These are phyloP conservation scores for Hoplodrina blanda DNA, from an alignment of 2,888 invertebrate species.

Conservation along the genomic window DNA sequence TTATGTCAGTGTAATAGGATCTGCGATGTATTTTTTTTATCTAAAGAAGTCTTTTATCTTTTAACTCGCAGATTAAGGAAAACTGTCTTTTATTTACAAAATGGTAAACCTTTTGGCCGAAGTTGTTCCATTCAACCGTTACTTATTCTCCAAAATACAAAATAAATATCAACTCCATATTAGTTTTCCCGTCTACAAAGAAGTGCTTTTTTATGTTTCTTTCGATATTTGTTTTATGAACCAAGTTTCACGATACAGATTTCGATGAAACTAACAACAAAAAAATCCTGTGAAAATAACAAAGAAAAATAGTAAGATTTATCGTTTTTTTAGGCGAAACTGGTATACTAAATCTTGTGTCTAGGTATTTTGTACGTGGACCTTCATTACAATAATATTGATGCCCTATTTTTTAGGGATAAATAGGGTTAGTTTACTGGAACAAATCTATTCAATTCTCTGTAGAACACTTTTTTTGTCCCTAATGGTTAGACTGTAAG, in stretches of 20 bases:
- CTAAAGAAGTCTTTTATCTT: neutral
- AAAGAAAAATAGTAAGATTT: slow-evolving; percentile 28
- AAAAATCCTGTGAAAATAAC: slow-evolving; percentile 31
- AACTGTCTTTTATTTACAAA: slow-evolving; percentile 5
- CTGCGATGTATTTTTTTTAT: neutral
- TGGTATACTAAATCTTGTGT: slow-evolving; percentile 24
- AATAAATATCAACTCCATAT: slow-evolving; percentile 20
- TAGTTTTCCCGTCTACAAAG: slow-evolving; percentile 14
- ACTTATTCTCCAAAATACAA: slow-evolving; percentile 11
- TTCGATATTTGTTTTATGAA: slow-evolving; percentile 33
- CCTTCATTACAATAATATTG: slow-evolving; percentile 23
- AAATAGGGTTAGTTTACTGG: neutral
- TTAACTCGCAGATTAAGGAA: neutral
- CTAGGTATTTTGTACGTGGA: slow-evolving; percentile 24
- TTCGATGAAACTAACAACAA: slow-evolving; percentile 18
- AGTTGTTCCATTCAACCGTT: neutral
- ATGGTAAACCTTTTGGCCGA: neutral
- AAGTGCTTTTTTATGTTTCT: slow-evolving; percentile 34
- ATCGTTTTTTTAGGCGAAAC: slow-evolving; percentile 3
- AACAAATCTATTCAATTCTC: neutral
- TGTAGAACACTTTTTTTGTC: neutral
- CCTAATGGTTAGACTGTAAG: neutral
- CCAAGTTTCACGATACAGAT: slow-evolving; percentile 28
- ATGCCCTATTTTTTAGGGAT: neutral
- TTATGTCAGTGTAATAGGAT: neutral